Evolutionary conservation across 2,113 vertebrate species (phyloP), one percentile per base, ranked within the genome.

Genomic region (Campylomormyrus numenius): DNA sequence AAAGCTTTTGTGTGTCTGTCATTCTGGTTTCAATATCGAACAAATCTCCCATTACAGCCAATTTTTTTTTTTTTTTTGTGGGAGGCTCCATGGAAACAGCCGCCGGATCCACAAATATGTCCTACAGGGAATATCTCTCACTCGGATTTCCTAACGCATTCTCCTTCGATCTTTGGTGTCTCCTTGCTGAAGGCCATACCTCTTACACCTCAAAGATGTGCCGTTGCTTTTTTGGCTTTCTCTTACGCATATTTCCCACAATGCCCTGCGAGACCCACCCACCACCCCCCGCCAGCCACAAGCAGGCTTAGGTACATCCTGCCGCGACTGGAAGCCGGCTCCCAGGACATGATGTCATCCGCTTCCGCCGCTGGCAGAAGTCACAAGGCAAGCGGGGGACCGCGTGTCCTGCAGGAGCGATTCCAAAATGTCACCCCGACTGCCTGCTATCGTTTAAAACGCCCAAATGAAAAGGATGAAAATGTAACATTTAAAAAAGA

Each of bases 401-500:
- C 24, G 83, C 10, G 8, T 9, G n/a, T 87, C 48, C 13, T 87
- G 19, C 85, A 87, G 48, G 27, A 35, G 1, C 50, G n/a, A 31
- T 35, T 56, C 50, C 50, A 35, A 87, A 87, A 87, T 56, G 50
- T 87, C 85, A 87, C n/a, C 48, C 45, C 31, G 13, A 5, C 50
- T 53, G 49, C 49, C 85, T 19, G 31, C 85, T 87, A 50, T 87
- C 50, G 3, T 21, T 87, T 39, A 87, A 87, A 53, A 56, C 2
- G 85, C 11, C 46, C 15, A n/a, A 87, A 87, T 56, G 49, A 56
- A 87, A 56, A 53, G 85, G 85, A 53, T 87, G n/a, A 87, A 87
- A 87, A 53, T 53, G 27, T 31, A 53, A 87, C 45, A 48, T 46
- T 46, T 46, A 53, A 53, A 53, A 87, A 53, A 31, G 53, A 53